Evolutionary conservation across 1,140 invertebrate genomes (phyloP).

Genomic region (Dreissena polymorpha): DNA sequence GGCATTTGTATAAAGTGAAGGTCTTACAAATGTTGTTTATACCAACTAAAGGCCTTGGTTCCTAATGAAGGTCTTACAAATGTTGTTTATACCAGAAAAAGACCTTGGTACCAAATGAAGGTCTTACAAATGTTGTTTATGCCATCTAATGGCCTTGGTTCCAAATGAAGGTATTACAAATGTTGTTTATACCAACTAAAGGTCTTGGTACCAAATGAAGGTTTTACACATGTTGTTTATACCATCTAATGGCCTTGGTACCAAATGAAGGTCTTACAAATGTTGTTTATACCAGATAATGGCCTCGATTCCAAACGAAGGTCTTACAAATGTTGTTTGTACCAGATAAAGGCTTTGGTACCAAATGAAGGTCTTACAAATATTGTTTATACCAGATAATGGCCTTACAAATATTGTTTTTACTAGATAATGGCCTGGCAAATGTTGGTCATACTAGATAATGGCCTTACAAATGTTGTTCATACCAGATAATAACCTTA

Average conservation of each 20-base stretch:
- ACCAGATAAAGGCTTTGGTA: constrained; percentile 93
- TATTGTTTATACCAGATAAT: constrained; percentile 2
- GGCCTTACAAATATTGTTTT: constrained; percentile 90
- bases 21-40: constrained; percentile 6
- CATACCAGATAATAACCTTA: not conserved
- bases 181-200: not conserved
- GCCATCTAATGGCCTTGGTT: constrained; percentile 72
- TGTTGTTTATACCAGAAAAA: not conserved
- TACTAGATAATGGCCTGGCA: constrained; percentile 82
- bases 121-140: constrained; percentile 92
- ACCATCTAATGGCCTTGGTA: constrained; percentile 79
- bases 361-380: constrained; percentile 80
- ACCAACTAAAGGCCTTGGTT: constrained; percentile 92
- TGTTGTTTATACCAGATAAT: constrained; percentile 79
- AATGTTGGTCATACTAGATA: not conserved
- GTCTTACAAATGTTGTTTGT: constrained; percentile 13
- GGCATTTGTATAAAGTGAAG: not conserved
- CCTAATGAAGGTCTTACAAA: constrained; percentile 72
- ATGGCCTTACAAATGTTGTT: not conserved
- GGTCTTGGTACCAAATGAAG: constrained; percentile 83
- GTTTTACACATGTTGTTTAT: constrained; percentile 85
- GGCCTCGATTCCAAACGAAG: constrained; percentile 78
- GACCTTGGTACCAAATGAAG: constrained; percentile 89
- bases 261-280: constrained; percentile 90
- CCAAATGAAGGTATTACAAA: not conserved